phyloP scores from a whole-genome alignment of 2,797 vertebrate genomes.

The Pagetopsis macropterus region DNA sequence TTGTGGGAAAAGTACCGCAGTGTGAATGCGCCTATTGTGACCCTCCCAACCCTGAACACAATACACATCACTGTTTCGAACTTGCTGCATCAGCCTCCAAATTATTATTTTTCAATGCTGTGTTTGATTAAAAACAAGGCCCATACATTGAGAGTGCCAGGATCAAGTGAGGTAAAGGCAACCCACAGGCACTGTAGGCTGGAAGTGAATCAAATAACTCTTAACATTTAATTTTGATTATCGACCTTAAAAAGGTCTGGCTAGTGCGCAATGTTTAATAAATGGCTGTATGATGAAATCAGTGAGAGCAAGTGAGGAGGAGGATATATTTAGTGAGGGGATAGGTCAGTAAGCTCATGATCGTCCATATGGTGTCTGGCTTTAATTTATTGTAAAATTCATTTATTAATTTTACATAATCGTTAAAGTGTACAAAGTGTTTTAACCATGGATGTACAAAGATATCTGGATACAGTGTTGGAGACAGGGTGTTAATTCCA shows the following conservation, averaged over 20 bases:
- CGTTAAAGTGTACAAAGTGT: not conserved
- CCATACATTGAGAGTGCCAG: constrained; percentile 50
- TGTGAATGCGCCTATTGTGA: too few species aligned
- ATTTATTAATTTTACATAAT: constrained; percentile 2
- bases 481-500: too few species aligned
- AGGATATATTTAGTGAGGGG: constrained; percentile 5
- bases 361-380: constrained; percentile 10
- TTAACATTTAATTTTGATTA: constrained; percentile 60
- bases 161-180: constrained; percentile 38
- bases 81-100: constrained; percentile 53
- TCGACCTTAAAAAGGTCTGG: constrained; percentile 25
- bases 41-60: not conserved
- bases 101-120: constrained; percentile 52
- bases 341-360: constrained; percentile 3
- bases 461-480: too few species aligned
- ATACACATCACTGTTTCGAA: constrained; percentile 19
- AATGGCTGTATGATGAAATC: constrained; percentile 21
- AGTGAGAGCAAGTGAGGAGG: constrained; percentile 1
- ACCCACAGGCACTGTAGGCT: constrained; percentile 26
- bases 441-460: too few species aligned
- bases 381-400: constrained; percentile 19
- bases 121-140: constrained; percentile 71
- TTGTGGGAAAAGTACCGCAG: too few species aligned
- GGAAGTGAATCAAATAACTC: constrained; percentile 59
- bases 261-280: constrained; percentile 15